Evolutionary conservation across 2,113 vertebrate species (phyloP).

Genomic region (western clawed frog (Xenopus tropicalis)): UCB_Xtro_10.0 CM004447.2:84634001-84634500

Average conservation of each 20-base stretch:
- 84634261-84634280: conserved; percentile 63
- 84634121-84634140: too few relatives aligned
- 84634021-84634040: too few relatives aligned
- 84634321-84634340: conserved; percentile 74
- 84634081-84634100: too few relatives aligned
- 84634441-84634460: conserved; percentile 94
- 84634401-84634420: conserved; percentile 93
- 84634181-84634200: too few relatives aligned
- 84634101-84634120: too few relatives aligned
- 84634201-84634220: conserved; percentile 3
- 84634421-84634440: conserved; percentile 86
- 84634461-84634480: conserved; percentile 96
- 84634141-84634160: too few relatives aligned
- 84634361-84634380: conserved; percentile 87
- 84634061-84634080: too few relatives aligned
- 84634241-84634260: conserved; percentile 64
- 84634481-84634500: conserved; percentile 65
- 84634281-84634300: conserved; percentile 65
- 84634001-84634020: too few relatives aligned
- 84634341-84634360: conserved; percentile 81
- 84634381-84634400: conserved; percentile 98
- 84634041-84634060: too few relatives aligned
- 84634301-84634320: conserved; percentile 73
- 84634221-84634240: conserved; percentile 52
- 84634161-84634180: too few relatives aligned